A percentile compares a stretch with the other conserved stretches of the same genome.
Evolutionary conservation across 2,113 vertebrate species (phyloP).

Genomic region (Spea bombifrons): DNA sequence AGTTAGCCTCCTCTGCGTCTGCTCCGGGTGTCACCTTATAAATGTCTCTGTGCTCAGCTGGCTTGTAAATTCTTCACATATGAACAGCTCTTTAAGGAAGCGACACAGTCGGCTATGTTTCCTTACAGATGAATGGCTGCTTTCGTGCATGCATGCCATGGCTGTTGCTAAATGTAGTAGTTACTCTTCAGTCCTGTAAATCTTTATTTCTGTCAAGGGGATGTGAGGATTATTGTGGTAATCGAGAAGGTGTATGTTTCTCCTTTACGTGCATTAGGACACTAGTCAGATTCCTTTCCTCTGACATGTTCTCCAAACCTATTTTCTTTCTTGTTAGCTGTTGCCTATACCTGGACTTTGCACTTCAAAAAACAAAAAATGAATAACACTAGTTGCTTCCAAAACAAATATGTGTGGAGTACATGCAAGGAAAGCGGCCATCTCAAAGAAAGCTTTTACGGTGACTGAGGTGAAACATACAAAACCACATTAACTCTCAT

Average conservation of each 20-base stretch:
- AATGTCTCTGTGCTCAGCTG: conserved; percentile 23
- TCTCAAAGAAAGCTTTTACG: conserved; percentile 20
- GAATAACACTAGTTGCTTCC: background rate
- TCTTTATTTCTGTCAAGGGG: conserved; percentile 26
- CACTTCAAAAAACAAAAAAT: background rate
- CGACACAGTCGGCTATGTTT: conserved; percentile 17
- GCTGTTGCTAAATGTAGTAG: conserved; percentile 45
- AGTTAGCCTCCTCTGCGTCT: conserved; percentile 14
- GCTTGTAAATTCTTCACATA: conserved; percentile 37
- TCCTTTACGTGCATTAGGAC: conserved; percentile 20
- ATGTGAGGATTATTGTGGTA: conserved; percentile 21
- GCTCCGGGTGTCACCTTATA: background rate
- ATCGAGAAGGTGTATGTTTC: conserved; percentile 30
- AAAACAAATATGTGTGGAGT: conserved; percentile 8
- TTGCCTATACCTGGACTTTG: conserved; percentile 12
- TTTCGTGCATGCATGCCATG: conserved; percentile 9
- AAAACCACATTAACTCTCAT: background rate
- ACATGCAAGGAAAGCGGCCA: background rate
- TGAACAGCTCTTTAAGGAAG: conserved; percentile 17
- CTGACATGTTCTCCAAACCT: conserved; percentile 14
- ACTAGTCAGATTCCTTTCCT: conserved; percentile 37
- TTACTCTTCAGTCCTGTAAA: conserved; percentile 26
- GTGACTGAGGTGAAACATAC: background rate
- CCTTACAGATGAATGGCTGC: conserved; percentile 27
- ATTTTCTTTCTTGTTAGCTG: conserved; percentile 12